Conservation (phyloP, 2,888 invertebrate species). For the Habroteleia sp. region DNA sequence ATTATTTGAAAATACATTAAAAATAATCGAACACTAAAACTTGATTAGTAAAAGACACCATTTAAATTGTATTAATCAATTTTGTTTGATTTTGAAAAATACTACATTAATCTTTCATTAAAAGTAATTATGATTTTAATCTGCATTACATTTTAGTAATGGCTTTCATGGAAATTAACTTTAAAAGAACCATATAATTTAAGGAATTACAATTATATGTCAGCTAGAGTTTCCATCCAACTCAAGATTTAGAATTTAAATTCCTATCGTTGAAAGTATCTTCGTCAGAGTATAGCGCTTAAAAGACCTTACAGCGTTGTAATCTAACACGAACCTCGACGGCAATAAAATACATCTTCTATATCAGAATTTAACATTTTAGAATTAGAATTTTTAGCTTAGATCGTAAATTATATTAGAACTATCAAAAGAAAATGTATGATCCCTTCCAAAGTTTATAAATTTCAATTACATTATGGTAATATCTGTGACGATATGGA, state of each 20-base stretch:
- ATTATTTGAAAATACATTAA: too few species aligned
- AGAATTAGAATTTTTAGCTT: constrained; percentile 40
- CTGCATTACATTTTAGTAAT: constrained; percentile 2
- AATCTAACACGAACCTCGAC: constrained; percentile 30
- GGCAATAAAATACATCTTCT: constrained; percentile 17
- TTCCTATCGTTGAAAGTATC: constrained; percentile 31
- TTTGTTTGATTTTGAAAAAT: too few species aligned
- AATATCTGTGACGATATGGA: constrained; percentile 43
- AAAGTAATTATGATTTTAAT: constrained; percentile 1
- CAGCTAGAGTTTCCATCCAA: constrained; percentile 21
- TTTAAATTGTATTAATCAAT: too few species aligned
- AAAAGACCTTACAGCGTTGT: constrained; percentile 15
- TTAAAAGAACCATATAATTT: constrained; percentile 11
- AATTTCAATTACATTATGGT: constrained; percentile 51
- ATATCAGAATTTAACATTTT: constrained; percentile 1
- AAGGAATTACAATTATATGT: constrained; percentile 28
- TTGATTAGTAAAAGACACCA: too few species aligned
- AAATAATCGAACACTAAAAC: too few species aligned
- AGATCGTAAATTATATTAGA: constrained; percentile 47
- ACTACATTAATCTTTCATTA: too few species aligned
- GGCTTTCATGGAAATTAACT: constrained; percentile 1
- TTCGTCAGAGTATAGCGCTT: constrained; percentile 8
- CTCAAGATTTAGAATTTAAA: constrained; percentile 34
- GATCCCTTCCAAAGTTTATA: constrained; percentile 17
- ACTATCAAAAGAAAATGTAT: constrained; percentile 47